phyloP scores from a whole-genome alignment of 2,797 vertebrate species.

The Melanotaenia pygmaea region DNA sequence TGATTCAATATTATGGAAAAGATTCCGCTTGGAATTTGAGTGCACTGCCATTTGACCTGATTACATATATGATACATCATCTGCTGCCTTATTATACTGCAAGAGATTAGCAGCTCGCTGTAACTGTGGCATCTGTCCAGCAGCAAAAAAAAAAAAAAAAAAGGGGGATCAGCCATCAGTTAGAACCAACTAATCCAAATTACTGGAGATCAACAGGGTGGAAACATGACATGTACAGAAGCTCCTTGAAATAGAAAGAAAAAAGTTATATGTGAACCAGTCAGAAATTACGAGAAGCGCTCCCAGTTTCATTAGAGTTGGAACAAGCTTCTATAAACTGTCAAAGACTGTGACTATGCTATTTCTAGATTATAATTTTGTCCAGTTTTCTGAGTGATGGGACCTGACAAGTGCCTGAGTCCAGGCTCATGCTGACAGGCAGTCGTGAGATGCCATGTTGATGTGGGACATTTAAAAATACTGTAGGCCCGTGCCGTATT shows the following conservation, averaged over 20 bases:
- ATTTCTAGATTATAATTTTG: conserved; percentile 48
- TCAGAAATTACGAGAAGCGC: conserved; percentile 25
- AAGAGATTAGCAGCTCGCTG: conserved; percentile 57
- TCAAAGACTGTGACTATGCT: conserved; percentile 48
- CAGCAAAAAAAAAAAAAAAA: conserved; percentile 23
- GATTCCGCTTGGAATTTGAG: conserved; percentile 20
- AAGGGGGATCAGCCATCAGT: conserved; percentile 35
- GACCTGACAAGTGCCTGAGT: conserved; percentile 3
- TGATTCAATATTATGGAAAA: conserved; percentile 52
- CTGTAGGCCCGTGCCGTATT: not conserved
- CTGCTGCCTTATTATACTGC: conserved; percentile 56
- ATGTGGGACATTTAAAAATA: conserved; percentile 6
- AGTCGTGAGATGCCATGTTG: conserved; percentile 13
- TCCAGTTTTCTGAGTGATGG: conserved; percentile 31
- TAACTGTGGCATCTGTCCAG: conserved; percentile 49
- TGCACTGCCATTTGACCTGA: conserved; percentile 46
- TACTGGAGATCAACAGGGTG: conserved; percentile 47
- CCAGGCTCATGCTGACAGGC: conserved; percentile 13
- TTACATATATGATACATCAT: conserved; percentile 53
- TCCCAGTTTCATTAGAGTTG: conserved; percentile 20
- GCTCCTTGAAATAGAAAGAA: conserved; percentile 7
- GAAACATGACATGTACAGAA: conserved; percentile 26
- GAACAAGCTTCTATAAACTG: conserved; percentile 33
- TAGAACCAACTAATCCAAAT: conserved; percentile 43
- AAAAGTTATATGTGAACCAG: conserved; percentile 6